Conservation (phyloP, 2,797 vertebrate species). For the Anas flavirostris region DNA sequence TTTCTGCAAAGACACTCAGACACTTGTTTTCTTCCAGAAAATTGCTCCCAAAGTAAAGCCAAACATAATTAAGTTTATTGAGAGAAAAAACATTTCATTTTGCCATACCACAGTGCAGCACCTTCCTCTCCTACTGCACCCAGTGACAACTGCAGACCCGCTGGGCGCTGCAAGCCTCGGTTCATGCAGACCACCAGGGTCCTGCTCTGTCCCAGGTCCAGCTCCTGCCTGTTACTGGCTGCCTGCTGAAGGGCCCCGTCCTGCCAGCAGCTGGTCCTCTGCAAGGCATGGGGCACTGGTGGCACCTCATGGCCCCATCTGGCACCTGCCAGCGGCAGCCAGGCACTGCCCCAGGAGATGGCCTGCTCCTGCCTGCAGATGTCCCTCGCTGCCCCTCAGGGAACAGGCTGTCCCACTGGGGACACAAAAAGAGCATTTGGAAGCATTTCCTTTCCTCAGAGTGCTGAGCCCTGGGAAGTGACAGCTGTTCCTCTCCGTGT, state of each 20-base stretch:
- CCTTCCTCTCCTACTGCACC: background rate
- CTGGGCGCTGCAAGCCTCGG: rapidly evolving
- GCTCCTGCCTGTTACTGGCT: background rate
- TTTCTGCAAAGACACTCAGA: background rate
- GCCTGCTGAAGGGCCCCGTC: background rate
- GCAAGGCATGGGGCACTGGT: no score
- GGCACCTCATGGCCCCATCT: rapidly evolving
- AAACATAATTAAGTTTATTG: background rate
- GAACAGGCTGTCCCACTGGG: rapidly evolving
- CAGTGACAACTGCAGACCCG: background rate
- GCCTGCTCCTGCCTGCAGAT: background rate
- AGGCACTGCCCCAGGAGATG: background rate
- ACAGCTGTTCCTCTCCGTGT: background rate
- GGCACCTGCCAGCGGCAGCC: background rate
- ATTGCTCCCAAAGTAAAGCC: background rate
- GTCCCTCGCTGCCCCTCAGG: background rate
- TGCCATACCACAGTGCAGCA: background rate
- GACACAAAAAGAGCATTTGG: background rate
- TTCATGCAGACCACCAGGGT: background rate
- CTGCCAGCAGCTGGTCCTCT: no score
- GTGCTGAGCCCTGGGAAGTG: background rate
- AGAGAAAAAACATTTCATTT: background rate
- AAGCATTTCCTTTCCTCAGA: background rate
- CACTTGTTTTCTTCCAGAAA: background rate
- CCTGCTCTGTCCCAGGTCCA: background rate